Evolutionary conservation across 2,797 vertebrate species (phyloP).

Genomic region (Xenops minutus): DNA sequence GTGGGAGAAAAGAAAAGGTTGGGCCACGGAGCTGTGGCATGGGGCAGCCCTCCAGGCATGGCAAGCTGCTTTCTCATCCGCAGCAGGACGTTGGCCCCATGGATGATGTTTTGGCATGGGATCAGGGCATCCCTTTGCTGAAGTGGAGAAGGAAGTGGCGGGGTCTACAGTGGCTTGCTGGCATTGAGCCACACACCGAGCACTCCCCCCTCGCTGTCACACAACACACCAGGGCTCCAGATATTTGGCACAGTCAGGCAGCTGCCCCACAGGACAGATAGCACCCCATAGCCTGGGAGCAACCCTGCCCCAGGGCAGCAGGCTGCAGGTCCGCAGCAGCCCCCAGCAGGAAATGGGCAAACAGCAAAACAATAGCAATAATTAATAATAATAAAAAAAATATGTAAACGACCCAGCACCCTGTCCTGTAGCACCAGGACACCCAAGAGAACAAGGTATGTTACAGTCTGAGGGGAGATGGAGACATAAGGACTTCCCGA

Average conservation of each 20-base stretch:
- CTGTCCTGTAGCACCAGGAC: conserved; percentile 3
- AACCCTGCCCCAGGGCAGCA: background rate
- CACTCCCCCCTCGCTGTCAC: accelerated
- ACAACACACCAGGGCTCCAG: background rate
- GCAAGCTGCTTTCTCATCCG: background rate
- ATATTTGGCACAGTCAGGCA: conserved; percentile 28
- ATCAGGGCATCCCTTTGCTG: background rate
- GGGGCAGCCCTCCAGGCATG: background rate
- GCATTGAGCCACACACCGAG: accelerated
- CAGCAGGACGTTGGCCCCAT: accelerated
- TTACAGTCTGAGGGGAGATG: conserved; percentile 44
- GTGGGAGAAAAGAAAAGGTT: background rate
- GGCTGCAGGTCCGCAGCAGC: background rate
- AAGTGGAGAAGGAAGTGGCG: accelerated
- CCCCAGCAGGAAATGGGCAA: background rate
- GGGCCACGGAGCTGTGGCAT: background rate
- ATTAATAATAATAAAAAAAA: background rate
- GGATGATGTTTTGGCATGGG: conserved; percentile 1
- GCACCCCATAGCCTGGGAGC: background rate
- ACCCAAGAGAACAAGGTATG: conserved; percentile 8
- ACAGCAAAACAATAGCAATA: background rate
- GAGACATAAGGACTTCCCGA: conserved; percentile 51
- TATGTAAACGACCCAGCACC: conserved; percentile 38
- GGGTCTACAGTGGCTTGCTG: accelerated
- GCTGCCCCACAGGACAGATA: background rate